phyloP scores from a whole-genome alignment of 2,113 vertebrate species.

The Lophura nycthemera region DNA sequence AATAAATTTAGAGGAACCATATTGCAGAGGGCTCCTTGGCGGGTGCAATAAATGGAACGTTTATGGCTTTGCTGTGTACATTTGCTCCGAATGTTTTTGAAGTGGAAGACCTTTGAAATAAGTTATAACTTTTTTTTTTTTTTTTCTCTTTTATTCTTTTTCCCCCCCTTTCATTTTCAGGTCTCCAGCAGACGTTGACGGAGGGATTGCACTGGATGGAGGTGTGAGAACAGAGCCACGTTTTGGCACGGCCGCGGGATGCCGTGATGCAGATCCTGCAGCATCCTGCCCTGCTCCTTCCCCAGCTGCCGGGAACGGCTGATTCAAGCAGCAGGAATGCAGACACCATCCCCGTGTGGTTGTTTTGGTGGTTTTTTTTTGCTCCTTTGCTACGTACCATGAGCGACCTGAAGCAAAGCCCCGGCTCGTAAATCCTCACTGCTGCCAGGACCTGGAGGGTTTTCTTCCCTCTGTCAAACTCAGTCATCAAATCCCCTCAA shows the following conservation, averaged over 20 bases:
- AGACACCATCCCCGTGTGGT: background rate
- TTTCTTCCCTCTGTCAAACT: slow-evolving; percentile 4
- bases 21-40: slow-evolving; percentile 30
- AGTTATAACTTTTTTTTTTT: background rate
- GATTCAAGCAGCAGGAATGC: slow-evolving; percentile 26
- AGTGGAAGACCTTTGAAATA: slow-evolving; percentile 27
- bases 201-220: background rate
- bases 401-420: background rate
- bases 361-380: background rate
- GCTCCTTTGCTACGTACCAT: background rate
- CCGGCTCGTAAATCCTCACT: background rate
- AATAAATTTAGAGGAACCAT: slow-evolving; percentile 30
- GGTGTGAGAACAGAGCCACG: background rate
- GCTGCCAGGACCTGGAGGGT: background rate
- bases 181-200: fast-evolving
- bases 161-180: slow-evolving; percentile 9
- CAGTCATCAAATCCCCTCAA: background rate
- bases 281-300: background rate
- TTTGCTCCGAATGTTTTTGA: background rate
- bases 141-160: no score
- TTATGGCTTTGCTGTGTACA: background rate
- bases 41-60: slow-evolving; percentile 40
- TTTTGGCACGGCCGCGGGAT: fast-evolving
- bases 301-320: background rate
- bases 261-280: background rate